These are phyloP conservation scores for Mustelus asterias DNA, from an alignment of 2,113 vertebrate genomes.

Conservation along the genomic window DNA sequence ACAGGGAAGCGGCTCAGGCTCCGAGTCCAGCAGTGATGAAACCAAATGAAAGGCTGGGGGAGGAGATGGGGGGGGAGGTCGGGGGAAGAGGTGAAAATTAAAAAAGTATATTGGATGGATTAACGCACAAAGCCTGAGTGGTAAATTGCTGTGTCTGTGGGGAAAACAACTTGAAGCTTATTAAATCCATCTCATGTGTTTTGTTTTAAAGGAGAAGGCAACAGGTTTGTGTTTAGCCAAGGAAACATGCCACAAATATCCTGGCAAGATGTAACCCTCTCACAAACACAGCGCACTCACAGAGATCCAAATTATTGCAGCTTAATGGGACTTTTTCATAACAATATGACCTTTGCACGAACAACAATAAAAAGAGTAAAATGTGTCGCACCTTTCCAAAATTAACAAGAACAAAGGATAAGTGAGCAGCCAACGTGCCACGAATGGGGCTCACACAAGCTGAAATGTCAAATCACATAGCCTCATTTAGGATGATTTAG, in stretches of 20 bases:
- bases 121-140: background rate
- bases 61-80: too few relatives aligned
- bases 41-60: background rate
- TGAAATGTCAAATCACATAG: background rate
- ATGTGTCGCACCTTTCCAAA: background rate
- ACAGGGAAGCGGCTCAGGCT: background rate
- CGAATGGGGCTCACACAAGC: background rate
- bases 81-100: background rate
- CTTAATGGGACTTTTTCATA: background rate
- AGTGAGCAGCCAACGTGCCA: background rate
- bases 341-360: background rate
- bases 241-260: conserved; percentile 10
- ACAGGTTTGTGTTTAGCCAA: conserved; percentile 9
- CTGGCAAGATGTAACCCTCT: background rate
- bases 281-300: background rate
- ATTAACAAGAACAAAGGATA: background rate
- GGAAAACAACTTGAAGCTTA: background rate
- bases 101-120: background rate
- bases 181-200: conserved; percentile 5
- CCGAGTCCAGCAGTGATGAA: background rate
- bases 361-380: background rate
- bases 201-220: conserved; percentile 6
- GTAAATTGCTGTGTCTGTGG: background rate
- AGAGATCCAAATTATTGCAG: background rate
- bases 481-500: background rate